Percentiles rank a stretch among this genome's conserved stretches.
phyloP scores from a whole-genome alignment of 2,888 invertebrate genomes.

The Cylindroiulus punctatus region DNA sequence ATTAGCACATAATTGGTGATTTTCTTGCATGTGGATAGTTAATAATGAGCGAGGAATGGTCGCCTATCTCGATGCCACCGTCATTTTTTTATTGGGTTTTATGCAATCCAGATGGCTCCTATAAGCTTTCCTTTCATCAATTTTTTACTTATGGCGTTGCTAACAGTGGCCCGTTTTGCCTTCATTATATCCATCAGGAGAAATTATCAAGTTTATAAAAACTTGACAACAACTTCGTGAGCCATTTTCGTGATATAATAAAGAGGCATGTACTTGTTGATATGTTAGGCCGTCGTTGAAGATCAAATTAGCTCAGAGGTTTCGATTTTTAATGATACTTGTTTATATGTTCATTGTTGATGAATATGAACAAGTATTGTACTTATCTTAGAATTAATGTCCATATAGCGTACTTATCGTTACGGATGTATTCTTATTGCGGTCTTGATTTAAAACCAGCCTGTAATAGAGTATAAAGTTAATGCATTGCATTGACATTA shows the following conservation, averaged over 20 bases:
- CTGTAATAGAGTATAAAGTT: neutral
- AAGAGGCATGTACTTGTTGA: neutral
- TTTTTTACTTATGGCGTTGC: neutral
- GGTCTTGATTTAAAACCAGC: neutral
- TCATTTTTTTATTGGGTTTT: neutral
- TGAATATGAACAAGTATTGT: too few relatives aligned
- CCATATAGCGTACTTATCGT: neutral
- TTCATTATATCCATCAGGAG: neutral
- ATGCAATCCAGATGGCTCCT: neutral
- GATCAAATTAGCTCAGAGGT: neutral
- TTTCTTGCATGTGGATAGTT: constrained; percentile 1
- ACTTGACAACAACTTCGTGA: neutral
- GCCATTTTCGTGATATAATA: neutral
- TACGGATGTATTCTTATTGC: neutral
- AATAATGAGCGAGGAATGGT: neutral
- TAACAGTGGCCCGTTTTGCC: neutral
- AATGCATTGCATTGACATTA: too few relatives aligned
- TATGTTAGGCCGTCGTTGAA: neutral
- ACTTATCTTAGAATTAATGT: too few relatives aligned
- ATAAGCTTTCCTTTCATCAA: neutral
- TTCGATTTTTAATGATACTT: neutral
- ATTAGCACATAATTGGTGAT: neutral
- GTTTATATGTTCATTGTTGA: too few relatives aligned
- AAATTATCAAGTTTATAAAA: neutral
- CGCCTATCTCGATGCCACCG: neutral